Percentiles rank a stretch among this genome's conserved stretches.
phyloP scores from a whole-genome alignment of 53 echinoderm and acorn worm genomes.

The Antedon mediterranea region DNA sequence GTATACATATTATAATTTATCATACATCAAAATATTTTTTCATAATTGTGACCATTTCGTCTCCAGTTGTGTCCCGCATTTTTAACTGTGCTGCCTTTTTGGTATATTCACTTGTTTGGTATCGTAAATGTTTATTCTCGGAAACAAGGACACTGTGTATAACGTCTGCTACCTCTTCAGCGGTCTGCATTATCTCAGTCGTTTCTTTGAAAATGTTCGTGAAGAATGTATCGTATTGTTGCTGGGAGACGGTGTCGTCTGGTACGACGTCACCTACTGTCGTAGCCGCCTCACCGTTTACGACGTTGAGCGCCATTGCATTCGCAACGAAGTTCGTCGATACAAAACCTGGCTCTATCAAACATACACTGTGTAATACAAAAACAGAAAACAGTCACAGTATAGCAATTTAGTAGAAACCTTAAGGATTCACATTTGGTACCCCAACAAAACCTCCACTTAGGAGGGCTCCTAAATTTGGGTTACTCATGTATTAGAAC shows the following conservation, averaged over 20 bases:
- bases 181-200: constrained; percentile 11
- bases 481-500: too few relatives aligned
- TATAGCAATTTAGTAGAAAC: neutral
- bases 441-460: too few relatives aligned
- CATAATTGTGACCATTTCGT: neutral
- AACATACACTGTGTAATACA: constrained; percentile 2
- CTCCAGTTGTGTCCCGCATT: constrained; percentile 34
- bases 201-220: neutral
- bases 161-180: constrained; percentile 22
- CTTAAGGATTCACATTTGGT: too few relatives aligned
- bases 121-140: constrained; percentile 34
- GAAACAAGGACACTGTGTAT: constrained; percentile 13
- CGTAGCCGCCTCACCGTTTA: neutral
- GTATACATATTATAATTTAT: too few relatives aligned
- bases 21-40: neutral
- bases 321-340: constrained; percentile 12
- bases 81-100: constrained; percentile 12
- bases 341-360: constrained; percentile 18
- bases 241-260: neutral
- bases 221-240: neutral
- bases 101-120: constrained; percentile 22
- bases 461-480: too few relatives aligned
- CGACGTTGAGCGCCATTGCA: neutral
- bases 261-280: constrained; percentile 1
- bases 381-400: neutral